Evolutionary conservation across 2,113 vertebrate species (phyloP).

Genomic region (Cyprinodon brontotheroides): DNA sequence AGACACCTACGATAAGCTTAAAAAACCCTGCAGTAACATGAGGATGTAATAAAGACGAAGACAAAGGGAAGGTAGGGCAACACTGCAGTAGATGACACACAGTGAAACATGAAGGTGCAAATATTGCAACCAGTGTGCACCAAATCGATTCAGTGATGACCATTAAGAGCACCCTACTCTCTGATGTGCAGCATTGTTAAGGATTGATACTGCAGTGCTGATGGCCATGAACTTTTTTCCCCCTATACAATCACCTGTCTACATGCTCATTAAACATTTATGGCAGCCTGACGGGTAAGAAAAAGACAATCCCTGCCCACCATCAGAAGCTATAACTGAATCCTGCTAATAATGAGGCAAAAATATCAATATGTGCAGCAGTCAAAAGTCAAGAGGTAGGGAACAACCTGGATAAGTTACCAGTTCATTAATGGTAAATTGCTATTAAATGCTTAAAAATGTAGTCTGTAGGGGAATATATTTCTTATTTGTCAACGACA

Average conservation of each 20-base stretch:
- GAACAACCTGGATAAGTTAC: background rate
- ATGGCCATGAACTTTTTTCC: background rate
- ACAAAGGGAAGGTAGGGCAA: background rate
- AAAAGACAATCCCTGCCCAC: too few species aligned
- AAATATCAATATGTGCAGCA: too few species aligned
- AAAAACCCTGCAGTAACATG: background rate
- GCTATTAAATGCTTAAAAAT: background rate
- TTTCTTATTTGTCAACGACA: background rate
- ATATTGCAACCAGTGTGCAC: background rate
- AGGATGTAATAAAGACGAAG: background rate
- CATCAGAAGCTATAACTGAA: too few species aligned
- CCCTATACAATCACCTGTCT: background rate
- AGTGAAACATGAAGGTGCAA: background rate
- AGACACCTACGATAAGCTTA: background rate
- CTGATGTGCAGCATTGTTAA: conserved; percentile 2
- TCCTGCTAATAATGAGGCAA: too few species aligned
- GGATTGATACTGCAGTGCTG: background rate
- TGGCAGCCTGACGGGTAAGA: background rate
- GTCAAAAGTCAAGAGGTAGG: background rate
- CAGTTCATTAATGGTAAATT: background rate
- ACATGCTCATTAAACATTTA: background rate
- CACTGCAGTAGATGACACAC: background rate
- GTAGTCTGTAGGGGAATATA: background rate
- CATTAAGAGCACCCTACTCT: background rate
- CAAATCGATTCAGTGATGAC: background rate